Base-by-base conservation (phyloP, 2,113 vertebrate genomes). In the Greenwoodochromis staneri region DNA sequence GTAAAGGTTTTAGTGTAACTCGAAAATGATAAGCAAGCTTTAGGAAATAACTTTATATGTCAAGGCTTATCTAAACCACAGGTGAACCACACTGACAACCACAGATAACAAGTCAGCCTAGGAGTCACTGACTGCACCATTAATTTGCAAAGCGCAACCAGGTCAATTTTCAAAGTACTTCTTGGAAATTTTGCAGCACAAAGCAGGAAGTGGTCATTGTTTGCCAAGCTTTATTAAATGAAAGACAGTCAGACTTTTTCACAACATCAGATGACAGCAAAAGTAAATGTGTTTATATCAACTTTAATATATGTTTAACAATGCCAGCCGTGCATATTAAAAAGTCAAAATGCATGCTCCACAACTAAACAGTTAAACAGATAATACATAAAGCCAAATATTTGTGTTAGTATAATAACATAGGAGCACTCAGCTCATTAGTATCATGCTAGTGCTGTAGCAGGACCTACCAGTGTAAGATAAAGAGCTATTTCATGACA, bases 191-290 rank as follows among this genome's bases (percentile, higher is more conserved):
- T 24, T 6, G 57, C 3, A 34, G 55, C 49, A 16, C 16, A 29
- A 42, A 82, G 83, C 88, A 91, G 90, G 90, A 91, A 83, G 85
- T 49, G 80, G 59, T 81, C 40, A 19, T 36, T 34, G 31, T 13
- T 76, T 27, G 5, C 24, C 6, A 27, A 14, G 3, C 24, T 84
- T 76, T 40, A 47, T 16, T 10, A 78, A 78, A n/a, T 78, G 45
- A 78, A 17, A n/a, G 34, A 5, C 3, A 27, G 13, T 21, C 5
- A 51, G 3, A 76, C 6, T 14, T 57, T 59, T 42, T 53, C 80
- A 83, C 31, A 42, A n/a, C 0, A 34, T 82, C 31, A 9, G 8
- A 55, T 21, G 53, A 49, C 19, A 4, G 24, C 36, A 40, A 14
- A 63, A 82, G 29, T 31, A 27, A 76, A 76, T 76, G 3, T 11